A percentile compares a stretch with the other conserved stretches of the same genome.
phyloP scores from a whole-genome alignment of 2,797 vertebrate species.

The Pseudomugil tenellus region DNA sequence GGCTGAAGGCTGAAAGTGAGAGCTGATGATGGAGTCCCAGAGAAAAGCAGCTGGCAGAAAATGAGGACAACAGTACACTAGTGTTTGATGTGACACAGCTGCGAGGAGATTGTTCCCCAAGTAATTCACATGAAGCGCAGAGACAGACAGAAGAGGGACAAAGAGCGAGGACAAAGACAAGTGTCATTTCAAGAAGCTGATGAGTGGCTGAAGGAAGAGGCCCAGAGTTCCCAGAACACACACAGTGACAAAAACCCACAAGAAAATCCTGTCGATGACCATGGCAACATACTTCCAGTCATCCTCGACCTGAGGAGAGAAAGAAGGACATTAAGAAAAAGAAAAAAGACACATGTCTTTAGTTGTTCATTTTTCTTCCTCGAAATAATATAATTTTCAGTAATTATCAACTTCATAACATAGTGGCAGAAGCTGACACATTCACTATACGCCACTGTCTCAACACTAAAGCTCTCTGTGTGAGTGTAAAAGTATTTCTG shows the following conservation, averaged over 20 bases:
- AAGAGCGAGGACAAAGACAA: conserved; percentile 2
- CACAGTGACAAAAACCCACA: conserved; percentile 91
- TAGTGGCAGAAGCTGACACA: background rate
- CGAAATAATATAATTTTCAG: conserved; percentile 6
- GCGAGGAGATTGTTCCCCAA: conserved; percentile 38
- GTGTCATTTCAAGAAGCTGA: conserved; percentile 77
- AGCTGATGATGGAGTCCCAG: conserved; percentile 33
- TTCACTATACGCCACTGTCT: background rate
- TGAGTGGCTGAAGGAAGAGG: conserved; percentile 90
- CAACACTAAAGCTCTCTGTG: background rate
- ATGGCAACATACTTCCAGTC: conserved; percentile 92
- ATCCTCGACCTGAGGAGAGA: conserved; percentile 85
- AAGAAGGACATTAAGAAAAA: background rate
- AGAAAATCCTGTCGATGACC: conserved; percentile 91
- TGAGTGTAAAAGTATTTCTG: background rate
- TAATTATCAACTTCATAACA: background rate
- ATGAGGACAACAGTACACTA: conserved; percentile 26
- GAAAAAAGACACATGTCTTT: background rate
- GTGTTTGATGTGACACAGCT: conserved; percentile 44
- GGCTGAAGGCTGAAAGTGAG: conserved; percentile 37
- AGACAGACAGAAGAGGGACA: conserved; percentile 20
- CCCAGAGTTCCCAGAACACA: conserved; percentile 90
- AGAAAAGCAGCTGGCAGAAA: conserved; percentile 26
- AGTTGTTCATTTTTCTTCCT: background rate
- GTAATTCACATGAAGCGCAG: conserved; percentile 30